Evolutionary conservation across 2,113 vertebrate genomes (phyloP).

Genomic region (Takifugu flavidus): DNA sequence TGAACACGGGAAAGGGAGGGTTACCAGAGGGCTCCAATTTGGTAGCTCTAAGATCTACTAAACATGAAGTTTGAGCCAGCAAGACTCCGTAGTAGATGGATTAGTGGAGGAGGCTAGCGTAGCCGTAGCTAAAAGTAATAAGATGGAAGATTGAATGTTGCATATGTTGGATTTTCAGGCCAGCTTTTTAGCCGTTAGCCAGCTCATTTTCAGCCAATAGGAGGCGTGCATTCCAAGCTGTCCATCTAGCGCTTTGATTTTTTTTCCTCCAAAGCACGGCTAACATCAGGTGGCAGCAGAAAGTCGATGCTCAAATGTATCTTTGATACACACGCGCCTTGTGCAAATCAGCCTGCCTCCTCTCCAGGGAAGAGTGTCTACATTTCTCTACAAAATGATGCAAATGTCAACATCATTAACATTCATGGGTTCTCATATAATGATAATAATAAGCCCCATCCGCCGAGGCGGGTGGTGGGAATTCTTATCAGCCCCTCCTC

Average conservation of each 20-base stretch:
- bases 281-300: neutral
- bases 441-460: slow-evolving; percentile 31
- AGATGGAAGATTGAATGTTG: too few relatives aligned
- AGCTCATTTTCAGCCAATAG: too few relatives aligned
- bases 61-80: neutral
- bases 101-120: too few relatives aligned
- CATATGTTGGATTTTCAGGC: too few relatives aligned
- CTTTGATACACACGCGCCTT: slow-evolving; percentile 43
- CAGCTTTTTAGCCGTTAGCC: too few relatives aligned
- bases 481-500: slow-evolving; percentile 59
- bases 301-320: slow-evolving; percentile 10
- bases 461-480: slow-evolving; percentile 33
- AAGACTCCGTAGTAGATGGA: neutral
- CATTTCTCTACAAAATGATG: slow-evolving; percentile 31
- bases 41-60: neutral
- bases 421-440: slow-evolving; percentile 41
- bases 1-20: too few relatives aligned
- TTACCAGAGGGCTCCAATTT: too few relatives aligned
- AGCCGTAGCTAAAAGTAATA: too few relatives aligned
- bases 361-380: slow-evolving; percentile 21
- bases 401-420: slow-evolving; percentile 32
- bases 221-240: too few relatives aligned
- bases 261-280: too few relatives aligned
- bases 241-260: too few relatives aligned
- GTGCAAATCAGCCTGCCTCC: slow-evolving; percentile 18